phyloP scores from a whole-genome alignment of 2,113 vertebrate species.

The Lethenteron camtschaticum region DNA sequence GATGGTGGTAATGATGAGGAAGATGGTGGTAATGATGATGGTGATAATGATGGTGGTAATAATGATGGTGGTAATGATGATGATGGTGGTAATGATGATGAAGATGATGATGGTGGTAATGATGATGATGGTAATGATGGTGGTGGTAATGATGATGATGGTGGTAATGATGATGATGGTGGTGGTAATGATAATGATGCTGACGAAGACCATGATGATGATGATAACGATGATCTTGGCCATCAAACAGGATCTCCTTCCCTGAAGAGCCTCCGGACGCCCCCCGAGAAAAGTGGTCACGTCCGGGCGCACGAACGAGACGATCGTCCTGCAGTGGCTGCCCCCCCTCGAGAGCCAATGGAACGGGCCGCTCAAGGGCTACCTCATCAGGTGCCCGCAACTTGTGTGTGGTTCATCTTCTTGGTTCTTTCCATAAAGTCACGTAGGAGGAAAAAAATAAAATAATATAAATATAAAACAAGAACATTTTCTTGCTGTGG shows the following conservation, averaged over 20 bases:
- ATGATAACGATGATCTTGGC: background rate
- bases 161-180: background rate
- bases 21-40: background rate
- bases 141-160: background rate
- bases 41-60: background rate
- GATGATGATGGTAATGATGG: background rate
- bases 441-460: too few species aligned
- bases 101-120: background rate
- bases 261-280: background rate
- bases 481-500: too few species aligned
- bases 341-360: background rate
- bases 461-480: too few species aligned
- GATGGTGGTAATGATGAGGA: background rate
- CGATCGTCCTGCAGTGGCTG: background rate
- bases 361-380: conserved; percentile 1
- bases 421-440: too few species aligned
- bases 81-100: background rate
- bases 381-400: background rate
- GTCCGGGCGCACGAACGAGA: background rate
- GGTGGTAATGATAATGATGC: background rate
- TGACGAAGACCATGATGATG: background rate
- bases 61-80: background rate
- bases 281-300: background rate
- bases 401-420: too few species aligned
- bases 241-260: background rate